A percentile compares a stretch with the other conserved stretches of the same genome.
phyloP scores from a whole-genome alignment of 2,797 vertebrate species.

The Muscicapa striata region DNA sequence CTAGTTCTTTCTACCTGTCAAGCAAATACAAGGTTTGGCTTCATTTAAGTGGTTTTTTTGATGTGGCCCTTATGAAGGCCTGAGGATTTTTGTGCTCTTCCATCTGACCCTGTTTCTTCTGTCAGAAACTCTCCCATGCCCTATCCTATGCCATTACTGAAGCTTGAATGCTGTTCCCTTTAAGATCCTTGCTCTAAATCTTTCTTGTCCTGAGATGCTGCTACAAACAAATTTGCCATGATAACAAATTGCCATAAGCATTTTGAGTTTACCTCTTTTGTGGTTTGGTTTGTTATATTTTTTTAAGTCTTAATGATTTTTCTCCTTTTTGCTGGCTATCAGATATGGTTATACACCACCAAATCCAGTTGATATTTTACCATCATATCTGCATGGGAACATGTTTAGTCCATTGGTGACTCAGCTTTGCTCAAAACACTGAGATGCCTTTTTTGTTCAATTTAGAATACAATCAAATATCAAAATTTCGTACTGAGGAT shows the following conservation, averaged over 20 bases:
- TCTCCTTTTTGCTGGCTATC: neutral
- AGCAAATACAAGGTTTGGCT: neutral
- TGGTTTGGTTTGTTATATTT: neutral
- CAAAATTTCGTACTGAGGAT: neutral
- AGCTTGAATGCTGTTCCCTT: neutral
- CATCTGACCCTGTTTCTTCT: neutral
- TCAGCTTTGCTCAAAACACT: neutral
- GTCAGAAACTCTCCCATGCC: neutral
- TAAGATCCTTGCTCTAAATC: neutral
- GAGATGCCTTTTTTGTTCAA: neutral
- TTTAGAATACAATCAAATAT: neutral
- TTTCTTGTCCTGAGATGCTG: neutral
- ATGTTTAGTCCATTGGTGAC: neutral
- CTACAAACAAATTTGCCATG: neutral
- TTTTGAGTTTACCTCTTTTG: neutral
- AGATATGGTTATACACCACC: neutral
- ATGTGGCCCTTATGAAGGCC: neutral
- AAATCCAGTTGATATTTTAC: neutral
- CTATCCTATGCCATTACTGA: neutral
- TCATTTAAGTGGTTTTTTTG: neutral
- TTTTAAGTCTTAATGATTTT: neutral
- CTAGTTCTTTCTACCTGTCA: neutral
- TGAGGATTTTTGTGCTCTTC: neutral
- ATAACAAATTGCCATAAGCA: neutral
- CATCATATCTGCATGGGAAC: neutral